These are phyloP conservation scores for Choreutis nemorana DNA, from an alignment of 2,888 invertebrate genomes.

Conservation along the genomic window DNA sequence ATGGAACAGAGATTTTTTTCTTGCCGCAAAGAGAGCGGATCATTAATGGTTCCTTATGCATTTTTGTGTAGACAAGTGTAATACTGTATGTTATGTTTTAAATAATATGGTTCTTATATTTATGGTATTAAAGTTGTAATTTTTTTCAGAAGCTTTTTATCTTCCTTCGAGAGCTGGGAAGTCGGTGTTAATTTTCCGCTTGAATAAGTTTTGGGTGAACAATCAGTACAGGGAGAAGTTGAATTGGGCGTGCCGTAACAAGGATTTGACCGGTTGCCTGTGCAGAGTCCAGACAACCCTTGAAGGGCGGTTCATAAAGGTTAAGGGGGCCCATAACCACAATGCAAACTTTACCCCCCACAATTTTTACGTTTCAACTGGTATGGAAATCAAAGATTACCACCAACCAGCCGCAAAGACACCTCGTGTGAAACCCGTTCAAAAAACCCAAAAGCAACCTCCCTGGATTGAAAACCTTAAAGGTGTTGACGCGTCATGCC, in stretches of 20 bases:
- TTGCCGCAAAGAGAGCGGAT: too few species aligned
- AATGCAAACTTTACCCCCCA: slow-evolving; percentile 46
- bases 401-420: too few species aligned
- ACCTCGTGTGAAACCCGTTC: too few species aligned
- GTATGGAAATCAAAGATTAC: too few species aligned
- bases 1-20: too few species aligned
- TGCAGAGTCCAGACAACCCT: slow-evolving; percentile 58
- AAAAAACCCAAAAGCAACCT: too few species aligned
- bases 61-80: too few species aligned
- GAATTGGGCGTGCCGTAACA: slow-evolving; percentile 59
- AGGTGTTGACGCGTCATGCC: too few species aligned
- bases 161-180: slow-evolving; percentile 56
- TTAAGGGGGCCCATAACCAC: slow-evolving; percentile 49
- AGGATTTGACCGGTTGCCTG: slow-evolving; percentile 45
- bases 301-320: slow-evolving; percentile 44
- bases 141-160: slow-evolving; percentile 48
- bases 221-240: slow-evolving; percentile 52
- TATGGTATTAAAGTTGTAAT: slow-evolving; percentile 2
- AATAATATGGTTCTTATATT: not conserved
- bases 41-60: too few species aligned
- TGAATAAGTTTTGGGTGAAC: slow-evolving; percentile 59
- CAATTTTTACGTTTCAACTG: too few species aligned
- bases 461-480: too few species aligned
- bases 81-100: too few species aligned
- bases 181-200: slow-evolving; percentile 48